Evolutionary conservation across 2,797 vertebrate genomes (phyloP).

Genomic region (Notolepis coatsorum): DNA sequence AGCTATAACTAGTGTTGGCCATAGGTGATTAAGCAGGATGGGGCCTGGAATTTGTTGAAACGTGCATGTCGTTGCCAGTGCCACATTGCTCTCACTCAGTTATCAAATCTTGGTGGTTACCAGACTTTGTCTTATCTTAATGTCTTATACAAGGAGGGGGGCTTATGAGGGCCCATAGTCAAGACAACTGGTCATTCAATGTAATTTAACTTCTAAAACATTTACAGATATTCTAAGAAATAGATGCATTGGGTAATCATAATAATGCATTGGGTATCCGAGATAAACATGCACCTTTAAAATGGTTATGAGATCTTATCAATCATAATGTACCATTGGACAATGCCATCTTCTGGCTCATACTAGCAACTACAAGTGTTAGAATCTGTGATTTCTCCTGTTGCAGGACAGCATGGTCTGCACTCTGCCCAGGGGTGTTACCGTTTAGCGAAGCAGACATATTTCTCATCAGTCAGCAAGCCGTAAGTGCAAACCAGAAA

Average conservation of each 20-base stretch:
- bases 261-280: no score
- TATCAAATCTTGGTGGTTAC: not conserved
- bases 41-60: not conserved
- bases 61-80: not conserved
- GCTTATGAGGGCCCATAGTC: no score
- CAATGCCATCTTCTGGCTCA: constrained; percentile 47
- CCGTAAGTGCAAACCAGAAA: not conserved
- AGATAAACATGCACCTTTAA: no score
- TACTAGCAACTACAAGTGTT: not conserved
- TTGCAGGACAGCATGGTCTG: fast-evolving
- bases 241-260: not conserved
- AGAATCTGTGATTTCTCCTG: not conserved
- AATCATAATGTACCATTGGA: not conserved
- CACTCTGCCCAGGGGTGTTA: no score
- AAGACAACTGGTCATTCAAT: no score
- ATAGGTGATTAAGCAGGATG: no score
- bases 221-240: no score
- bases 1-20: no score
- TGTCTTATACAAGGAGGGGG: no score
- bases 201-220: no score
- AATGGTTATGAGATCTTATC: no score
- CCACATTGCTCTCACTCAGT: not conserved
- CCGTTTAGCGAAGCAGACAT: not conserved
- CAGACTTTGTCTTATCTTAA: not conserved
- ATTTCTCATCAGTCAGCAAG: not conserved